Conservation (phyloP, 2,113 vertebrate species). For the Phaethornis superciliosus region DNA sequence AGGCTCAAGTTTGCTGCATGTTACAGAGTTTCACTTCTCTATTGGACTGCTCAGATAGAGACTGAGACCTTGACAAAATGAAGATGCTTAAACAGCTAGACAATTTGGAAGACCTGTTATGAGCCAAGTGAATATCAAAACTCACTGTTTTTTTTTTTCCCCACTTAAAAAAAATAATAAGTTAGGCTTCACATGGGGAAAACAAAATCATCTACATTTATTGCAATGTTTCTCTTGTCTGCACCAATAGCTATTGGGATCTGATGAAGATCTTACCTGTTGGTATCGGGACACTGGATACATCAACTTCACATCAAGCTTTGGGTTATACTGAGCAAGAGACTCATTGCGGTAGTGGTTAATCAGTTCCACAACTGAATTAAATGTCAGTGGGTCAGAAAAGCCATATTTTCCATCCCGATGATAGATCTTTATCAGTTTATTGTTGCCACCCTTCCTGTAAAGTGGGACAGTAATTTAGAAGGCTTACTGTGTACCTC, state of each 20-base stretch:
- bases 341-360: conserved; percentile 93
- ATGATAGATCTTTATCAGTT: conserved; percentile 96
- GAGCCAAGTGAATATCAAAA: neutral
- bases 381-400: conserved; percentile 94
- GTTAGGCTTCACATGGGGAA: neutral
- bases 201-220: neutral
- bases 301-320: conserved; percentile 91
- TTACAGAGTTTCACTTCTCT: neutral
- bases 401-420: conserved; percentile 93
- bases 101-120: neutral
- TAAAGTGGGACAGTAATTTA: conserved; percentile 42
- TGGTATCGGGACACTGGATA: conserved; percentile 91
- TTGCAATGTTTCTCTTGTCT: neutral
- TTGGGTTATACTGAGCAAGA: conserved; percentile 94
- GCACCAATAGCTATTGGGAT: neutral
- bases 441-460: conserved; percentile 97
- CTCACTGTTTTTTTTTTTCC: neutral
- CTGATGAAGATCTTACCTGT: conserved; percentile 77
- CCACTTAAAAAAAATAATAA: neutral
- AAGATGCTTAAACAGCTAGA: neutral
- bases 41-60: neutral
- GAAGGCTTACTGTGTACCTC: neutral
- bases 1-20: neutral
- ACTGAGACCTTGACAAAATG: neutral
- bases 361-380: conserved; percentile 94